Conservation (phyloP, 1,140 invertebrate genomes). For the Stegodyphus dumicola region DNA sequence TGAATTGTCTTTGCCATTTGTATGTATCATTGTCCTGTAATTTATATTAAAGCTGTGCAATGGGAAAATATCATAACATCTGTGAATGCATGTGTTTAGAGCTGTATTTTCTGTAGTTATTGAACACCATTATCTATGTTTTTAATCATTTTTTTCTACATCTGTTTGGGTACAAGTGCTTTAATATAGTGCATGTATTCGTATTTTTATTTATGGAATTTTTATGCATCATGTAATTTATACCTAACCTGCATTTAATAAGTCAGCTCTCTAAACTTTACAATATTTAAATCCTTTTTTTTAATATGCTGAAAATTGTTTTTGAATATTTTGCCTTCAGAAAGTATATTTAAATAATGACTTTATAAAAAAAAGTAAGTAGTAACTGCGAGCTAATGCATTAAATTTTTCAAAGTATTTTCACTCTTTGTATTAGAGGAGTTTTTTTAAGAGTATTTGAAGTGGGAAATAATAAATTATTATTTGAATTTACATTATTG, state of each 20-base stretch:
- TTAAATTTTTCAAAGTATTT: too few species aligned
- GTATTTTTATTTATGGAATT: neutral
- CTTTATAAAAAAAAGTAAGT: too few species aligned
- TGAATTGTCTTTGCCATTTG: neutral
- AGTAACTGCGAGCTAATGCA: too few species aligned
- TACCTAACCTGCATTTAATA: neutral
- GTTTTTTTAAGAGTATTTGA: too few species aligned
- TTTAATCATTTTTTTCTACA: neutral
- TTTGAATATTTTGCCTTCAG: neutral
- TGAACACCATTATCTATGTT: neutral
- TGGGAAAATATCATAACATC: constrained; percentile 1
- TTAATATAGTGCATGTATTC: neutral
- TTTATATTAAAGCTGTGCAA: constrained; percentile 45
- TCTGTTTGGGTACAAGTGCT: neutral
- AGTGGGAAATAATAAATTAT: too few species aligned
- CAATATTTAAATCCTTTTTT: neutral
- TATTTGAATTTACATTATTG: too few species aligned
- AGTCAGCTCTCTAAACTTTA: neutral
- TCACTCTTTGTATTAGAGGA: too few species aligned
- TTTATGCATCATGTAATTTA: neutral
- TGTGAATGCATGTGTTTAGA: constrained; percentile 6
- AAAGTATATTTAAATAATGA: neutral
- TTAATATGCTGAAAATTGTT: neutral
- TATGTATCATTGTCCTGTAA: constrained; percentile 23
- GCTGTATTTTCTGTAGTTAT: neutral